Evolutionary conservation across 2,797 vertebrate genomes (phyloP), one percentile per base, ranked within the genome.

Genomic region (Cygnus olor): DNA sequence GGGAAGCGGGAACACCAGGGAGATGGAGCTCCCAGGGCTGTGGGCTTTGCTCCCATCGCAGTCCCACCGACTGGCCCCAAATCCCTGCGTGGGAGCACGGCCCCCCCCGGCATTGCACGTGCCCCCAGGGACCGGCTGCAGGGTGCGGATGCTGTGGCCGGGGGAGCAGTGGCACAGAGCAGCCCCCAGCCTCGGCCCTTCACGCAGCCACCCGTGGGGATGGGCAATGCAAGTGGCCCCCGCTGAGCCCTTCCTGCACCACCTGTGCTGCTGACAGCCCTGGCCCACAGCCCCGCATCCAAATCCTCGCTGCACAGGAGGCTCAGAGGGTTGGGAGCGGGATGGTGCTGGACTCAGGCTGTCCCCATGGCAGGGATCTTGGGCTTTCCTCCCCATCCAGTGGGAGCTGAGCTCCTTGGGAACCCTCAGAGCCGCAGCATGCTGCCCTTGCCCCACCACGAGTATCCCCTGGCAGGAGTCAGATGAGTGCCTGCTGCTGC

Each of bases 81-180:
- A 65, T 44, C 63, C 45, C 22, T 2, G 8, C 6, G n/a, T 11
- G 24, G 32, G 3, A n/a, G 6, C 0, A 0, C 19, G 4, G 19
- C 63, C 64, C 47, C 64, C 47, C 58, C 54, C 16, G 1, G 27
- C 71, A 68, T 36, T 47, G n/a, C 64, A 28, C 15, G 9, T 6
- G 45, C 9, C 27, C 27, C 51, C 3, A 53, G 27, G 27, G 51
- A 53, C 14, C 15, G 25, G 51, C 51, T 10, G 25, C 51, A 53
- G 51, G 51, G 51, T 27, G 25, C 25, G 9, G 51, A 53, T 53
- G 51, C 51, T 53, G 25, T 28, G 45, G 51, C 51, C 3, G 9
- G 51, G 27, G 25, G 51, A 53, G 51, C 51, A 28, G 51, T 16
- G 25, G 51, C 51, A 53, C 51, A 53, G 27, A 9, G 27, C 51